These are phyloP conservation scores for Pteropus alecto DNA, from an alignment of 2,113 vertebrate genomes.

Conservation along the genomic window DNA sequence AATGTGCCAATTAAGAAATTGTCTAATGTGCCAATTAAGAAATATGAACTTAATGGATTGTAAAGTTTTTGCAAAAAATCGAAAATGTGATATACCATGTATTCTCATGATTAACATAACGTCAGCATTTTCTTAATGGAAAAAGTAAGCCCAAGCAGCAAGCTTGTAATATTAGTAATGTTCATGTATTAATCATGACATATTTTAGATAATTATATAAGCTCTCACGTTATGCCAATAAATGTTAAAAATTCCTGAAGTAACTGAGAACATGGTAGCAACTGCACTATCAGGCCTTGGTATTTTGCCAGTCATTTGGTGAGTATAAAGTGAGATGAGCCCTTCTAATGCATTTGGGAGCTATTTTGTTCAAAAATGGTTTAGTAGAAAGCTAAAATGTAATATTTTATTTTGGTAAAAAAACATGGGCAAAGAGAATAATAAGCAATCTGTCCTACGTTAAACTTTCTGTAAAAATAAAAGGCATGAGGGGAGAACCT, in stretches of 20 bases:
- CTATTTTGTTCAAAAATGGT: conserved; percentile 25
- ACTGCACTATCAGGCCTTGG: neutral
- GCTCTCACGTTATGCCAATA: conserved; percentile 31
- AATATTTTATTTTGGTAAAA: conserved; percentile 4
- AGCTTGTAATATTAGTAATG: conserved; percentile 40
- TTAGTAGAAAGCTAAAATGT: neutral
- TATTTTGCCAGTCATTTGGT: neutral
- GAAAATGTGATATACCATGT: neutral
- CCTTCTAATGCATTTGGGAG: neutral
- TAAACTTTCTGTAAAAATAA: conserved; percentile 42
- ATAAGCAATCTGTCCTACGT: neutral
- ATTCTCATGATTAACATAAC: conserved; percentile 18
- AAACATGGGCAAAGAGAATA: neutral
- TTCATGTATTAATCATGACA: conserved; percentile 61
- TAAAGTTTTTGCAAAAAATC: conserved; percentile 22
- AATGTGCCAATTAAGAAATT: conserved; percentile 44
- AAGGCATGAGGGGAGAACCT: neutral
- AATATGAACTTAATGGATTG: conserved; percentile 13
- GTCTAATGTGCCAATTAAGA: conserved; percentile 34
- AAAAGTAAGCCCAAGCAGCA: conserved; percentile 33
- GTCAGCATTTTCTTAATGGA: conserved; percentile 40
- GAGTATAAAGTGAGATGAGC: neutral
- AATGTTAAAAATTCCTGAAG: conserved; percentile 60
- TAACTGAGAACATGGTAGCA: conserved; percentile 59
- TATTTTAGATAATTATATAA: conserved; percentile 60